These are phyloP conservation scores for Micropterix aruncella DNA, from an alignment of 2,888 invertebrate species.

Conservation along the genomic window DNA sequence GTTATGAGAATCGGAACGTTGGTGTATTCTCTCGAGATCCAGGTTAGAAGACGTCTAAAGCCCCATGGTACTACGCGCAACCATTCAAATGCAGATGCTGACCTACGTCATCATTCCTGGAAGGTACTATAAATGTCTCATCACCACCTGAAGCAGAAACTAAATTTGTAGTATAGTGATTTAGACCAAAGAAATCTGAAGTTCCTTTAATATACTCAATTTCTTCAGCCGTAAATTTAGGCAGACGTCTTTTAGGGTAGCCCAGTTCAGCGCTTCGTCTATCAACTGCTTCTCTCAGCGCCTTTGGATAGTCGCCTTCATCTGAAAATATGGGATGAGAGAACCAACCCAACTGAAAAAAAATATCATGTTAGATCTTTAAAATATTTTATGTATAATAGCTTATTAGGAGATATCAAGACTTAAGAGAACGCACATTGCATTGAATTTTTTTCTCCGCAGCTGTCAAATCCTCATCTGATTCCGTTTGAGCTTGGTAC, in stretches of 20 bases:
- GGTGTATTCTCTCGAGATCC: constrained; percentile 33
- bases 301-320: constrained; percentile 31
- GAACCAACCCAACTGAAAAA: constrained; percentile 30
- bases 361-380: too few relatives aligned
- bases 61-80: too few relatives aligned
- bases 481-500: neutral
- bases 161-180: constrained; percentile 48
- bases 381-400: too few relatives aligned
- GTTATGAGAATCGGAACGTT: constrained; percentile 31
- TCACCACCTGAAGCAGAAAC: neutral
- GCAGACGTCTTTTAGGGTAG: constrained; percentile 32
- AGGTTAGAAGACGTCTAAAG: constrained; percentile 33
- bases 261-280: constrained; percentile 29
- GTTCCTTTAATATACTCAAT: constrained; percentile 14
- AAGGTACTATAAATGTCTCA: neutral
- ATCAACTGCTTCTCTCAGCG: constrained; percentile 30
- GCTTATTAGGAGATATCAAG: too few relatives aligned
- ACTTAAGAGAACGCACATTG: neutral
- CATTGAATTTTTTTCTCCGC: neutral
- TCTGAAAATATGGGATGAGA: constrained; percentile 36
- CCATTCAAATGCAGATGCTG: too few relatives aligned
- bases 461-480: neutral
- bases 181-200: constrained; percentile 57
- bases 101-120: constrained; percentile 4
- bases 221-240: constrained; percentile 30